These are phyloP conservation scores for Pseudomugil gertrudae DNA, from an alignment of 2,797 vertebrate species.

Conservation along the genomic window DNA sequence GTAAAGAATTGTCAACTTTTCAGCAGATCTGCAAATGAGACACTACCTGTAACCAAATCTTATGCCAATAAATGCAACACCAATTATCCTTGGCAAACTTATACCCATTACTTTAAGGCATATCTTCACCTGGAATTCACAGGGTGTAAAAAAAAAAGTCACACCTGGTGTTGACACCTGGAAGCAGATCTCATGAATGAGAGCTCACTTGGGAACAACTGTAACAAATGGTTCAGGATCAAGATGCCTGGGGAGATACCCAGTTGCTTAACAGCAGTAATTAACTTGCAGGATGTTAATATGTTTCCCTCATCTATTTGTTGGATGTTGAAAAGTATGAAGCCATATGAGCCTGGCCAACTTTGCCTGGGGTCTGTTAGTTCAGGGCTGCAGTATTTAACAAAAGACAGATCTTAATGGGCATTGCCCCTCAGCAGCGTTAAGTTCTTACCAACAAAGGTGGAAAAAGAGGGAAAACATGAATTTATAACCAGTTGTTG, in stretches of 20 bases:
- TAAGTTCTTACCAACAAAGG: neutral
- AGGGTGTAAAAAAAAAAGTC: neutral
- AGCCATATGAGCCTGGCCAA: neutral
- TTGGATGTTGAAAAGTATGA: neutral
- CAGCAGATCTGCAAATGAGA: constrained; percentile 10
- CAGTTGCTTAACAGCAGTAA: neutral
- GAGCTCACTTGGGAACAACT: neutral
- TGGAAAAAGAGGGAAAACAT: neutral
- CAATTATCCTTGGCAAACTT: neutral
- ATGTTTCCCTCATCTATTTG: neutral
- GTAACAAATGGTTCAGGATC: neutral
- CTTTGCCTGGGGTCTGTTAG: too few species aligned
- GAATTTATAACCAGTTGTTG: neutral
- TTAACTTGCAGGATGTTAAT: neutral
- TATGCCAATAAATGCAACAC: neutral
- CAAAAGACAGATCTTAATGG: too few species aligned
- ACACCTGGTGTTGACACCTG: neutral
- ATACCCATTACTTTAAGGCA: neutral
- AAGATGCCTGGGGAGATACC: neutral
- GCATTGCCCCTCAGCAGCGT: too few species aligned
- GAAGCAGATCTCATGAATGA: neutral
- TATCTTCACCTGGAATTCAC: too few species aligned
- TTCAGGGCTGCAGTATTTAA: neutral
- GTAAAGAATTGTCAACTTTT: too few species aligned
- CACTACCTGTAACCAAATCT: neutral